A percentile compares a stretch with the other conserved stretches of the same genome.
Conservation (phyloP, 1,140 invertebrate species). For the Pseudomyrmex pallidus region DNA sequence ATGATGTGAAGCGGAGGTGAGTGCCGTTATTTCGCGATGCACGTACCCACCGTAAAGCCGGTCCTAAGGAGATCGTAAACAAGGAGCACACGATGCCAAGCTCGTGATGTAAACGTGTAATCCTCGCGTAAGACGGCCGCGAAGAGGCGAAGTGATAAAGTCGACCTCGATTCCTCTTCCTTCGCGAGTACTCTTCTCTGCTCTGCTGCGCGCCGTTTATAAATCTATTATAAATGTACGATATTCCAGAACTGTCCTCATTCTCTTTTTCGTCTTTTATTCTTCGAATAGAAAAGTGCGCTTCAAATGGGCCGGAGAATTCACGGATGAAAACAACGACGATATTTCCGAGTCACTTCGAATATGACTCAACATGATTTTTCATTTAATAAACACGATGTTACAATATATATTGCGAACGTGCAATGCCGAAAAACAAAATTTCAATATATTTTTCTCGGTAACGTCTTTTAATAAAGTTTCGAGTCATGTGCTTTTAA, state of each 20-base stretch:
- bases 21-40: slow-evolving; percentile 22
- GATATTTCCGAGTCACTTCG: not conserved
- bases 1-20: slow-evolving; percentile 41
- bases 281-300: not conserved
- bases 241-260: not conserved
- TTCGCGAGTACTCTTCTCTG: not conserved
- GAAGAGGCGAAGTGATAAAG: slow-evolving; percentile 19
- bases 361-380: not conserved
- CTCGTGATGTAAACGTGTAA: slow-evolving; percentile 31
- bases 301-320: not conserved
- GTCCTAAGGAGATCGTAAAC: slow-evolving; percentile 20
- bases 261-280: not conserved
- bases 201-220: not conserved
- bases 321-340: not conserved
- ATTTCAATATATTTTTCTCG: slow-evolving; percentile 9
- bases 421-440: not conserved
- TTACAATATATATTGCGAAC: not conserved
- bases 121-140: slow-evolving; percentile 10
- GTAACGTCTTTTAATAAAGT: slow-evolving; percentile 36
- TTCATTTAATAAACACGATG: no score
- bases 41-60: slow-evolving; percentile 13
- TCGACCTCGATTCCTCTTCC: slow-evolving; percentile 33
- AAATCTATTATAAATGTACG: slow-evolving; percentile 34
- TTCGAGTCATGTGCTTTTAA: not conserved
- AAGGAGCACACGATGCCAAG: not conserved